Conservation (phyloP, 1,140 invertebrate genomes). For the Papilio dardanus region DNA sequence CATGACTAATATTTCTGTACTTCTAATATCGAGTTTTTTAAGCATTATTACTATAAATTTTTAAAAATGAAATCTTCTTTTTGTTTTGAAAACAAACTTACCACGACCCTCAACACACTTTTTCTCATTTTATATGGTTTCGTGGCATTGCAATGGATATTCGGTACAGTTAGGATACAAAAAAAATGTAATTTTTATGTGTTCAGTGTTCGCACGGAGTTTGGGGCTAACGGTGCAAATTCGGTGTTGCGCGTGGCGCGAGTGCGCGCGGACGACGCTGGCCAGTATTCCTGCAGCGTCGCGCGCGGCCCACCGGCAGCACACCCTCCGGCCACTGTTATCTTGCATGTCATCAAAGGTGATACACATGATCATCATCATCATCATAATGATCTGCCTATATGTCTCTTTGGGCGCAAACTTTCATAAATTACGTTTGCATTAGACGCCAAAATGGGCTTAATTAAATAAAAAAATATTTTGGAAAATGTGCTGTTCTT, state of each 20-base stretch:
- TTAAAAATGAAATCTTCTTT: no score
- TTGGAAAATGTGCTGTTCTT: background rate
- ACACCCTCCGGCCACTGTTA: constrained; percentile 64
- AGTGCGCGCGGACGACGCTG: constrained; percentile 70
- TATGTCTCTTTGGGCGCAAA: no score
- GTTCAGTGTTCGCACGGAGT: constrained; percentile 73
- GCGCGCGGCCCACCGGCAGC: constrained; percentile 61
- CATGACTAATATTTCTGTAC: no score
- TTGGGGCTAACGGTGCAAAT: constrained; percentile 71
- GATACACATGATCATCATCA: background rate
- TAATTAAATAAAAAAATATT: no score
- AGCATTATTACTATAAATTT: no score
- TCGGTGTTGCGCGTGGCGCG: constrained; percentile 73
- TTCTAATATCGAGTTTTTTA: no score
- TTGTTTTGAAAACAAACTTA: no score
- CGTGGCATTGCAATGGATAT: background rate
- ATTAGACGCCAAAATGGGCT: no score
- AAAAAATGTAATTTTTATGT: constrained; percentile 24
- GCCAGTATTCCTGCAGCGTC: constrained; percentile 68
- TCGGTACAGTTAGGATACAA: background rate
- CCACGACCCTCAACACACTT: no score
- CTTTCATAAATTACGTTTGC: no score
- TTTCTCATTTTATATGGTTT: no score
- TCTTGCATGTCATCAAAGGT: constrained; percentile 74
- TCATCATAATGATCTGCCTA: no score